These are phyloP conservation scores for Ataeniobius toweri DNA, from an alignment of 2,797 vertebrate species.

Conservation along the genomic window DNA sequence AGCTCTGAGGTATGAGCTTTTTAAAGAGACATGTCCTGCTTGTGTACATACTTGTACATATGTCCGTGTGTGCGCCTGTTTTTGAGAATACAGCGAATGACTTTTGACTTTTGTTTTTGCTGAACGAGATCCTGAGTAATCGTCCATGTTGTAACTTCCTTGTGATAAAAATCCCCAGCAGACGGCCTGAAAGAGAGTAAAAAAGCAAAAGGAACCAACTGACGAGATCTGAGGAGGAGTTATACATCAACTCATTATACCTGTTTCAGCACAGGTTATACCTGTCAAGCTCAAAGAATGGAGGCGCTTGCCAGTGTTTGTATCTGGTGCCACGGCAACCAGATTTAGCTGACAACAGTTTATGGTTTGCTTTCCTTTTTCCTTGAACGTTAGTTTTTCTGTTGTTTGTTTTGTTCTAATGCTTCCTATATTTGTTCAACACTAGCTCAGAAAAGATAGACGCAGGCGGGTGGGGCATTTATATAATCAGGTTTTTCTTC, in stretches of 20 bases:
- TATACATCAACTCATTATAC: slow-evolving; percentile 34
- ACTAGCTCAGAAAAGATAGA: slow-evolving; percentile 3
- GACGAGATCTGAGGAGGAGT: slow-evolving; percentile 50
- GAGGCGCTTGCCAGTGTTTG: slow-evolving; percentile 60
- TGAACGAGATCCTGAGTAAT: slow-evolving; percentile 31
- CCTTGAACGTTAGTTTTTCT: slow-evolving; percentile 7
- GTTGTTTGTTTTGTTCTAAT: neutral
- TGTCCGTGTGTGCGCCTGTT: slow-evolving; percentile 27
- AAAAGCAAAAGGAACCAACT: slow-evolving; percentile 15
- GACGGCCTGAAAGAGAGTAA: neutral
- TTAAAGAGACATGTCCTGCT: slow-evolving; percentile 33
- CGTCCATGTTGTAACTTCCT: slow-evolving; percentile 22
- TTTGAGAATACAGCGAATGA: slow-evolving; percentile 71
- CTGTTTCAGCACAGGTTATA: slow-evolving; percentile 47
- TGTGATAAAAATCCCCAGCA: slow-evolving; percentile 18
- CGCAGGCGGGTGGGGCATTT: slow-evolving; percentile 9
- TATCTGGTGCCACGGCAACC: slow-evolving; percentile 50
- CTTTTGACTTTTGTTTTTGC: slow-evolving; percentile 45
- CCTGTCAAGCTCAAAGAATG: slow-evolving; percentile 34
- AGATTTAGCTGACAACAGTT: slow-evolving; percentile 31
- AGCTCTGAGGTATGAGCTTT: slow-evolving; percentile 43
- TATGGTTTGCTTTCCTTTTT: slow-evolving; percentile 26
- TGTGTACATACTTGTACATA: slow-evolving; percentile 69
- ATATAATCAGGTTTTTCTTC: slow-evolving; percentile 4
- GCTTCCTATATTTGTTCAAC: slow-evolving; percentile 33